Evolutionary conservation across 2,888 invertebrate genomes (phyloP).

Genomic region (Plusia festucae): DNA sequence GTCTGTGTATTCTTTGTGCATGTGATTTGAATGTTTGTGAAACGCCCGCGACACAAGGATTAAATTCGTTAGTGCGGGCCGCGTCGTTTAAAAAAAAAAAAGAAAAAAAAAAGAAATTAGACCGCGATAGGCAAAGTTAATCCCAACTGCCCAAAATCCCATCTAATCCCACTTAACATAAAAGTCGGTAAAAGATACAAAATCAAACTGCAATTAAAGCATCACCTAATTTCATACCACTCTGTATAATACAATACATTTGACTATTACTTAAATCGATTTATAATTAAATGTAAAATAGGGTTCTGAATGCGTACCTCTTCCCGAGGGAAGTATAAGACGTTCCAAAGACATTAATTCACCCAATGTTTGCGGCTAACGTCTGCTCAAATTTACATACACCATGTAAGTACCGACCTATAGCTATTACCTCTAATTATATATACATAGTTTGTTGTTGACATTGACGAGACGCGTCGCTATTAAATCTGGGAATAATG

Average conservation of each 20-base stretch:
- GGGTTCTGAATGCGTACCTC: conserved; percentile 48
- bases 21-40: too few species aligned
- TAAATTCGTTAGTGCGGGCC: too few species aligned
- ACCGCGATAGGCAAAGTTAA: too few species aligned
- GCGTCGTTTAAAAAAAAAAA: too few species aligned
- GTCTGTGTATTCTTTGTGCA: too few species aligned
- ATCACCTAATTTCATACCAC: neutral
- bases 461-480: conserved; percentile 57
- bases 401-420: conserved; percentile 52
- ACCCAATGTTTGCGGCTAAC: conserved; percentile 78
- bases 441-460: conserved; percentile 62
- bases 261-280: conserved; percentile 42
- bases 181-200: too few species aligned
- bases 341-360: conserved; percentile 74
- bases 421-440: conserved; percentile 68
- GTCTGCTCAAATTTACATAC: conserved; percentile 81
- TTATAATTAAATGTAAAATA: conserved; percentile 53
- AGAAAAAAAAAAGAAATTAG: too few species aligned
- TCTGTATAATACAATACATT: conserved; percentile 2
- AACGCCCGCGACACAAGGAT: too few species aligned
- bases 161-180: neutral
- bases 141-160: too few species aligned
- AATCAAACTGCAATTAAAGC: neutral
- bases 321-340: conserved; percentile 66
- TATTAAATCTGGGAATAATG: conserved; percentile 61